phyloP scores from a whole-genome alignment of 2,797 vertebrate genomes.

The Numenius phaeopus region DNA sequence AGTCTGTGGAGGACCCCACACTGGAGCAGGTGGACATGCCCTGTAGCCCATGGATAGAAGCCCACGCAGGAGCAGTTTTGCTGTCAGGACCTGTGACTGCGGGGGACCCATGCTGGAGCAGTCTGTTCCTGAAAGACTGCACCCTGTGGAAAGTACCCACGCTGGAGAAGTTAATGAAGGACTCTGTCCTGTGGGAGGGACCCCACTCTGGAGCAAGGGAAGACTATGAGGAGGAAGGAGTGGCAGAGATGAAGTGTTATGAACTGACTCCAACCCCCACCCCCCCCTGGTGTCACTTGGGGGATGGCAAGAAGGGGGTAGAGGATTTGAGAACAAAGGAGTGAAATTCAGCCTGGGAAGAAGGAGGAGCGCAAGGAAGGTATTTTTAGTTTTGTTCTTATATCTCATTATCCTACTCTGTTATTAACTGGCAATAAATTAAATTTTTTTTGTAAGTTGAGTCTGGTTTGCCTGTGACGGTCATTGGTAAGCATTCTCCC shows the following conservation, averaged over 20 bases:
- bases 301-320: no score
- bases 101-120: neutral
- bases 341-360: neutral
- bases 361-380: neutral
- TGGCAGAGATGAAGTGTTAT: rapidly evolving
- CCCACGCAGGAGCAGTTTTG: neutral
- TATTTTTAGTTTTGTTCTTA: neutral
- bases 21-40: neutral
- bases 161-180: neutral
- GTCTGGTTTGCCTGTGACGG: neutral
- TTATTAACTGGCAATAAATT: neutral
- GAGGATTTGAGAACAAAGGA: neutral
- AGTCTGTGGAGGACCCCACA: rapidly evolving
- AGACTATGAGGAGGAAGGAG: neutral
- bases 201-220: neutral
- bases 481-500: neutral
- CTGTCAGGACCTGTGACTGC: neutral
- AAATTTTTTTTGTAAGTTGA: neutral
- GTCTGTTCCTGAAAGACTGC: neutral
- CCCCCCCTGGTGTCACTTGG: neutral
- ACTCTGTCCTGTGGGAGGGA: neutral
- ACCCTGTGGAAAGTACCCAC: neutral
- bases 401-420: neutral
- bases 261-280: neutral
- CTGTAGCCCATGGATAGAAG: neutral